A percentile compares a stretch with the other conserved stretches of the same genome.
Evolutionary conservation across 1,140 invertebrate genomes (phyloP).

Genomic region (Drosophila subpulchrella): DNA sequence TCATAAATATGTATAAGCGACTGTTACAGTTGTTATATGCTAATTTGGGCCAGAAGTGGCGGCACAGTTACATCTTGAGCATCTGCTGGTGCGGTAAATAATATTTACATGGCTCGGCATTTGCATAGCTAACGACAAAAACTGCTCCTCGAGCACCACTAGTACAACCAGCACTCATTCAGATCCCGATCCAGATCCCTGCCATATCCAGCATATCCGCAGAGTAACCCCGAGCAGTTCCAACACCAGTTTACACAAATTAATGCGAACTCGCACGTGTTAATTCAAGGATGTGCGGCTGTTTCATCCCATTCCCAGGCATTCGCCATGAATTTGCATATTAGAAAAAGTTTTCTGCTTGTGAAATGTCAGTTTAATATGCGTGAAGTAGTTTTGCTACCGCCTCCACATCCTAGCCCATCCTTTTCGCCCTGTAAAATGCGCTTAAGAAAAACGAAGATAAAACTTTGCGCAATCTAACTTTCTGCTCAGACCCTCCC

Average conservation of each 20-base stretch:
- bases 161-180: neutral
- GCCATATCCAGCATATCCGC: neutral
- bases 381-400: slow-evolving; percentile 74
- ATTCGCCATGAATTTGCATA: slow-evolving; percentile 79
- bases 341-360: slow-evolving; percentile 81
- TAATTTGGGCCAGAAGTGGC: slow-evolving; percentile 66
- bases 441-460: slow-evolving; percentile 67
- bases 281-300: slow-evolving; percentile 77
- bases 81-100: slow-evolving; percentile 78
- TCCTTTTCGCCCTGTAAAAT: slow-evolving; percentile 50
- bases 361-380: slow-evolving; percentile 81
- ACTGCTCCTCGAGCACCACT: slow-evolving; percentile 38
- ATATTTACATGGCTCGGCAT: slow-evolving; percentile 75
- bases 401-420: slow-evolving; percentile 6
- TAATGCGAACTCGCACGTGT: slow-evolving; percentile 81
- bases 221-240: slow-evolving; percentile 36
- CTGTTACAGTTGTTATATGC: slow-evolving; percentile 77
- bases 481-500: slow-evolving; percentile 20
- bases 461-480: slow-evolving; percentile 67
- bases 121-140: slow-evolving; percentile 82
- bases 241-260: slow-evolving; percentile 74
- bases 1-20: slow-evolving; percentile 77
- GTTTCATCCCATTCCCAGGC: slow-evolving; percentile 52
- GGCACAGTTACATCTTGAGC: slow-evolving; percentile 74
- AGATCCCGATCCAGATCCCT: slow-evolving; percentile 6